Conservation (phyloP, 2,888 invertebrate genomes). For the Ophonus ardosiacus region DNA sequence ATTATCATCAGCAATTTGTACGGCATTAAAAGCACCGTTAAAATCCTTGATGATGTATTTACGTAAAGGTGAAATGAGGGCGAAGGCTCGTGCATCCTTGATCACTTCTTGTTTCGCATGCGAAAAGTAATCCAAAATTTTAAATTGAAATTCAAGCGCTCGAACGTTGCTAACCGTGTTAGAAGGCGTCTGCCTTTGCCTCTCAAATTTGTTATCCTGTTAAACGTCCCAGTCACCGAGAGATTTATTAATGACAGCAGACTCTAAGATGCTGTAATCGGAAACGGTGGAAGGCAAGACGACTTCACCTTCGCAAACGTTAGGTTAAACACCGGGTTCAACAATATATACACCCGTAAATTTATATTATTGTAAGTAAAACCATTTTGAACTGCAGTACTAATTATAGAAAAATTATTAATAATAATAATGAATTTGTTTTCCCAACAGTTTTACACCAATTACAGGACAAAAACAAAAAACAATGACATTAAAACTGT, state of each 20-base stretch:
- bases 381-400: no score
- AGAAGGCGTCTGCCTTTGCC: conserved; percentile 44
- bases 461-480: no score
- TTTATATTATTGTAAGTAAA: no score
- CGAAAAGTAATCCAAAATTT: conserved; percentile 62
- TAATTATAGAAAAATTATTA: no score
- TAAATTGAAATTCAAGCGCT: conserved; percentile 60
- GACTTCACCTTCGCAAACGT: background rate
- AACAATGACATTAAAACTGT: no score
- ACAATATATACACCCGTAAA: no score
- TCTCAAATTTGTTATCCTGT: conserved; percentile 63
- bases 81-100: background rate
- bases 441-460: no score
- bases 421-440: no score
- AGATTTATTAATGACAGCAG: conserved; percentile 61
- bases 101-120: conserved; percentile 56
- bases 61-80: background rate
- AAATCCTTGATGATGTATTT: no score
- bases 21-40: no score
- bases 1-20: no score
- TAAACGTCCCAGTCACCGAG: conserved; percentile 58
- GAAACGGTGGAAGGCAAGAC: background rate
- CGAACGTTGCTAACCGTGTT: conserved; percentile 55
- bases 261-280: conserved; percentile 45
- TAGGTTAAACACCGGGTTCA: background rate